phyloP scores from a whole-genome alignment of 2,797 vertebrate genomes.

The Rhabdomys pumilio region DNA sequence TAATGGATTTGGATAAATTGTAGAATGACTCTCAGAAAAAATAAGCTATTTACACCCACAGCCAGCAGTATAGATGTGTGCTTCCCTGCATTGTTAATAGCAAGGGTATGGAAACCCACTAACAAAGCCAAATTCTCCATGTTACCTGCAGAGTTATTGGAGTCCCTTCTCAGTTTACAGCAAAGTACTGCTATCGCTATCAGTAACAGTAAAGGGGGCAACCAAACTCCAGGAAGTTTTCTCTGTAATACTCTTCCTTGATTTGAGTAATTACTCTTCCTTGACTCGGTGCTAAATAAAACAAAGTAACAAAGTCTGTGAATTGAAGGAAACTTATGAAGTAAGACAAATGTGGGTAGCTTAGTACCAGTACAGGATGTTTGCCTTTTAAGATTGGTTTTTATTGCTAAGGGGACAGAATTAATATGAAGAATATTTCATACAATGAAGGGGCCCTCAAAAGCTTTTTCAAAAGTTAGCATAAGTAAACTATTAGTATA shows the following conservation, averaged over 20 bases:
- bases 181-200: rapidly evolving
- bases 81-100: background rate
- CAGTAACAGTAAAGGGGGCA: rapidly evolving
- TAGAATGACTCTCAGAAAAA: conserved; percentile 22
- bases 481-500: background rate
- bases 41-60: background rate
- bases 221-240: background rate
- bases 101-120: background rate
- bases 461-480: background rate
- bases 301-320: conserved; percentile 55
- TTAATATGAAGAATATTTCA: conserved; percentile 20
- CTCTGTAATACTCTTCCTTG: background rate
- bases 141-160: background rate
- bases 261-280: rapidly evolving
- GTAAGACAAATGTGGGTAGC: background rate
- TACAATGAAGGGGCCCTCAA: background rate
- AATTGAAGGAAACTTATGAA: conserved; percentile 45
- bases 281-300: conserved; percentile 29
- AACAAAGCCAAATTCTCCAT: background rate
- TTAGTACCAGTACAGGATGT: background rate
- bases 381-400: conserved; percentile 35
- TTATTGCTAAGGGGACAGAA: conserved; percentile 4
- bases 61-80: background rate
- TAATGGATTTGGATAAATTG: conserved; percentile 32
- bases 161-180: background rate